A percentile compares a stretch with the other conserved stretches of the same genome.
Evolutionary conservation across 2,888 invertebrate species (phyloP).

Genomic region (Melieria crassipennis): DNA sequence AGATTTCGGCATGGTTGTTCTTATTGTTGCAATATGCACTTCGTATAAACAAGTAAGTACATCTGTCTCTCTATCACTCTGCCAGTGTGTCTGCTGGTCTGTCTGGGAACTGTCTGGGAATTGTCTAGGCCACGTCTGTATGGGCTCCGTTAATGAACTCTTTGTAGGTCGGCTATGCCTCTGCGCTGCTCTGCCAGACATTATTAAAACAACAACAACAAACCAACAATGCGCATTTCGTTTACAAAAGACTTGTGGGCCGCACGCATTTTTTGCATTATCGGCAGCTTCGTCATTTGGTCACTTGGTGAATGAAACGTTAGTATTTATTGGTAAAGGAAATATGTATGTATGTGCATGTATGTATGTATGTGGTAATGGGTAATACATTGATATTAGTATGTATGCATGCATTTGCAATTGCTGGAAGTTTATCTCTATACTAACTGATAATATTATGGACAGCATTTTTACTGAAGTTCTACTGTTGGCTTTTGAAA

Average conservation of each 20-base stretch:
- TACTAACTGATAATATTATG: too few relatives aligned
- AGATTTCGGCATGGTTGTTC: too few relatives aligned
- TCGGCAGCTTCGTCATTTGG: too few relatives aligned
- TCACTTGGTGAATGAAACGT: too few relatives aligned
- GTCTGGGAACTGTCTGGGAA: constrained; percentile 58
- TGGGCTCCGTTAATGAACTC: constrained; percentile 65
- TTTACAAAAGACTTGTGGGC: background rate
- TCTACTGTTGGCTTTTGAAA: too few relatives aligned
- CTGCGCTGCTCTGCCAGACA: constrained; percentile 1
- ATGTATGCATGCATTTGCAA: constrained; percentile 21
- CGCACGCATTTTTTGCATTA: too few relatives aligned
- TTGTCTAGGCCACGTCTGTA: constrained; percentile 67
- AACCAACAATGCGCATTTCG: constrained; percentile 1
- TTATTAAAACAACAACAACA: constrained; percentile 28
- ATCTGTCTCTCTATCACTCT: constrained; percentile 11
- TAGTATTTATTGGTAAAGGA: background rate
- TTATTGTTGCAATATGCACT: background rate
- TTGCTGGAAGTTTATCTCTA: too few relatives aligned
- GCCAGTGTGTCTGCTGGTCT: constrained; percentile 43
- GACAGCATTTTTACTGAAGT: too few relatives aligned
- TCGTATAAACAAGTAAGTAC: background rate
- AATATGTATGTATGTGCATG: constrained; percentile 26
- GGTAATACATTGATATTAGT: background rate
- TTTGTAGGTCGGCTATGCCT: constrained; percentile 64
- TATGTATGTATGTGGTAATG: constrained; percentile 37